A percentile compares a stretch with the other conserved stretches of the same genome.
Conservation (phyloP, 2,888 invertebrate species). For the Epiblema foenella region DNA sequence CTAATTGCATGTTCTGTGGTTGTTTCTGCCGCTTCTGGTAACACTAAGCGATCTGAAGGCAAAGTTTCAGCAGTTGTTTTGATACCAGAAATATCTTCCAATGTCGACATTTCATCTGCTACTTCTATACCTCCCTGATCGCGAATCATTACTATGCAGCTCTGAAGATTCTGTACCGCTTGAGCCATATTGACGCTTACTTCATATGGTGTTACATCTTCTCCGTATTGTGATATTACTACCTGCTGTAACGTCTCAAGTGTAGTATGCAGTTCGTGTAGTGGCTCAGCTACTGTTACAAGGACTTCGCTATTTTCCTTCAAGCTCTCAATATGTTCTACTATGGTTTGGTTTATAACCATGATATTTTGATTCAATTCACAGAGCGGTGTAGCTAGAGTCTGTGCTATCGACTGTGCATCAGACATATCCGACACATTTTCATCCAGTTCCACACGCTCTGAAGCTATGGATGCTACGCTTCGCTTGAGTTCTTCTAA, state of each 20-base stretch:
- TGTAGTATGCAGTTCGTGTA: slow-evolving; percentile 74
- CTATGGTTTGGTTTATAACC: slow-evolving; percentile 65
- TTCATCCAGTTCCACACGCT: slow-evolving; percentile 48
- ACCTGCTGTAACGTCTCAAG: slow-evolving; percentile 78
- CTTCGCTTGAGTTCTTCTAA: slow-evolving; percentile 70
- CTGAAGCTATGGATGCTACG: slow-evolving; percentile 64
- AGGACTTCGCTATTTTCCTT: slow-evolving; percentile 63
- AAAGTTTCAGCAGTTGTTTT: slow-evolving; percentile 83
- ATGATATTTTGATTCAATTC: slow-evolving; percentile 70
- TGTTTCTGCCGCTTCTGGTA: slow-evolving; percentile 63
- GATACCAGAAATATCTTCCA: slow-evolving; percentile 84
- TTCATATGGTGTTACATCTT: slow-evolving; percentile 61
- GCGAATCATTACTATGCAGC: slow-evolving; percentile 76
- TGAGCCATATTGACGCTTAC: slow-evolving; percentile 66
- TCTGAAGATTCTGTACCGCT: slow-evolving; percentile 72
- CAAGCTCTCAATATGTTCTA: slow-evolving; percentile 66
- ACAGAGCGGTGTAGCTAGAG: slow-evolving; percentile 68
- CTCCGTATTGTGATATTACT: slow-evolving; percentile 72
- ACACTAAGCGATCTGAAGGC: slow-evolving; percentile 65
- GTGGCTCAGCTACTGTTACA: slow-evolving; percentile 74
- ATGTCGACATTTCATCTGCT: slow-evolving; percentile 81
- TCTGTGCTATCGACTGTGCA: slow-evolving; percentile 64
- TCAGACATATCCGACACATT: slow-evolving; percentile 70
- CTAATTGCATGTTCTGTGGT: slow-evolving; percentile 54
- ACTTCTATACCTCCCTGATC: slow-evolving; percentile 79